These are phyloP conservation scores for Crocallis elinguaria DNA, from an alignment of 2,888 invertebrate genomes.

Conservation along the genomic window DNA sequence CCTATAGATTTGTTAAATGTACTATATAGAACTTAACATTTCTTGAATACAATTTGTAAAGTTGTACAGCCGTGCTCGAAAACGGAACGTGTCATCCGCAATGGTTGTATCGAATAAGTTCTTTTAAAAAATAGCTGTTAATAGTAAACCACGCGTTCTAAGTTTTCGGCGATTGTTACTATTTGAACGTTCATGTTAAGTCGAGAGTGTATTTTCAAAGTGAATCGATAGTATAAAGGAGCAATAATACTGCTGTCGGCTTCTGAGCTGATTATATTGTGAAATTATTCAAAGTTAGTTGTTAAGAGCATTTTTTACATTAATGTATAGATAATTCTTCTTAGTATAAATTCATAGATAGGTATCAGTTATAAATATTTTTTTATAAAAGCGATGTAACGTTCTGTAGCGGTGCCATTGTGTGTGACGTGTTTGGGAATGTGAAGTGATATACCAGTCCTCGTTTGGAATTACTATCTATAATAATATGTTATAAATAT, in stretches of 20 bases:
- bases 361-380: constrained; percentile 66
- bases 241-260: constrained; percentile 64
- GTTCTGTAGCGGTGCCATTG: constrained; percentile 76
- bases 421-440: constrained; percentile 59
- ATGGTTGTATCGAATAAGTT: constrained; percentile 57
- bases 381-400: constrained; percentile 60
- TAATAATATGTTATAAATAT: constrained; percentile 20
- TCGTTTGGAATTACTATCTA: constrained; percentile 28
- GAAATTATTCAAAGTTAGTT: constrained; percentile 59
- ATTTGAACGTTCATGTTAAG: constrained; percentile 41
- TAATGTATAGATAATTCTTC: constrained; percentile 65
- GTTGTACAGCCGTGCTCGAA: not conserved
- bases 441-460: constrained; percentile 36
- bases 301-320: constrained; percentile 64
- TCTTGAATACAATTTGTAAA: not conserved
- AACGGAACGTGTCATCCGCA: constrained; percentile 21
- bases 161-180: constrained; percentile 59
- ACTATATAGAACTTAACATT: no score
- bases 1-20: no score
- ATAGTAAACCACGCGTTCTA: constrained; percentile 66
- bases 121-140: constrained; percentile 66
- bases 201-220: constrained; percentile 49
- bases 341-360: constrained; percentile 67
- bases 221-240: constrained; percentile 52
- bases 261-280: constrained; percentile 59